A percentile compares a stretch with the other conserved stretches of the same genome.
Conservation (phyloP, 2,888 invertebrate species). For the Encarsia formosa region DNA sequence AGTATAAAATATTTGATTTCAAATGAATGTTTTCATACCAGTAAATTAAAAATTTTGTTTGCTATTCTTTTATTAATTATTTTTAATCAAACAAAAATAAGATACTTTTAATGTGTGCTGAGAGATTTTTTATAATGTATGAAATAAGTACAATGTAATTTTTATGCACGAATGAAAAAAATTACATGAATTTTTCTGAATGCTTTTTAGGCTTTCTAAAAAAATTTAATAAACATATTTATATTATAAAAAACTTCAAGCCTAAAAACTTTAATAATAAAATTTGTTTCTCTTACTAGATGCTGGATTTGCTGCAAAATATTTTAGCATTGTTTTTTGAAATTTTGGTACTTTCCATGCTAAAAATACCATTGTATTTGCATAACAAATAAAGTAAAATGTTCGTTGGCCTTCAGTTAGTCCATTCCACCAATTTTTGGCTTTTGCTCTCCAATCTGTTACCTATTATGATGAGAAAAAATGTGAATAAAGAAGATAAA, state of each 20-base stretch:
- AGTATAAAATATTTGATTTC: too few relatives aligned
- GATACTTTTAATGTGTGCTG: too few relatives aligned
- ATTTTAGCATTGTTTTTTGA: conserved; percentile 72
- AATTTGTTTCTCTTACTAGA: conserved; percentile 58
- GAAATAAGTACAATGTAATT: too few relatives aligned
- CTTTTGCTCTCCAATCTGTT: conserved; percentile 41
- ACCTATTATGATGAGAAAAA: conserved; percentile 33
- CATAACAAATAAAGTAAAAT: conserved; percentile 73
- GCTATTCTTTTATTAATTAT: too few relatives aligned
- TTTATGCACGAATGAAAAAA: too few relatives aligned
- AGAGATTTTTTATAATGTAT: too few relatives aligned
- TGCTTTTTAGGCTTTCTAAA: too few relatives aligned
- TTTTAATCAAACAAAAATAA: too few relatives aligned
- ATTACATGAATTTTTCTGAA: too few relatives aligned
- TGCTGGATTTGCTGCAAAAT: conserved; percentile 80
- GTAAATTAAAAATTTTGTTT: too few relatives aligned
- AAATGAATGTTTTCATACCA: too few relatives aligned
- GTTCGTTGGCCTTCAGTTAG: conserved; percentile 71
- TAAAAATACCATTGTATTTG: conserved; percentile 75
- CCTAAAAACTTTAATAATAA: not conserved
- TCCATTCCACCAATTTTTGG: conserved; percentile 67
- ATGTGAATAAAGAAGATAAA: not conserved
- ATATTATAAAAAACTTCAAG: conserved; percentile 5
- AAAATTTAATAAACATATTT: too few relatives aligned
- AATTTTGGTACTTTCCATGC: conserved; percentile 75